These are phyloP conservation scores for Dipodomys spectabilis DNA, from an alignment of 2,113 vertebrate species.

Conservation along the genomic window DNA sequence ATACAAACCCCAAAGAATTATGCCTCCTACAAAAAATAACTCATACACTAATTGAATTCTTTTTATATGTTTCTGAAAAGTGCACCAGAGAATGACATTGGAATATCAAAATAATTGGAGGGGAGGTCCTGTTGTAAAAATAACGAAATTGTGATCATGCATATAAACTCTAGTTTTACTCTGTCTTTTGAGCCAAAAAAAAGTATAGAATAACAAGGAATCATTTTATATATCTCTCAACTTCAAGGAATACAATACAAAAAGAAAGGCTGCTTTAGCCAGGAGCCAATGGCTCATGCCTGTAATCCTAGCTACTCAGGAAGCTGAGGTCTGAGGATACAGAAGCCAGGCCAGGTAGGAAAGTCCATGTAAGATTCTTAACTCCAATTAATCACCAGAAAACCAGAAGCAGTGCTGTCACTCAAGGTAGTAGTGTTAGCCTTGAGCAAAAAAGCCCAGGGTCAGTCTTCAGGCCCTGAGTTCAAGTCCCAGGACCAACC, in stretches of 20 bases:
- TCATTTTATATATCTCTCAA: background rate
- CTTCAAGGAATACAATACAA: background rate
- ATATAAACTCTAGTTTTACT: background rate
- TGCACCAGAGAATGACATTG: background rate
- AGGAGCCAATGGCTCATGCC: too few relatives aligned
- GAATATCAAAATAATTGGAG: background rate
- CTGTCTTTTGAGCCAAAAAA: background rate
- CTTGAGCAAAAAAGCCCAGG: too few relatives aligned
- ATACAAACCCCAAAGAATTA: background rate
- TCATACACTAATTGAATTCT: background rate
- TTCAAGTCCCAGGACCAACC: too few relatives aligned
- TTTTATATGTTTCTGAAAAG: conserved; percentile 4
- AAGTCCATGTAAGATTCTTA: too few relatives aligned
- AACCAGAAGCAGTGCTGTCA: too few relatives aligned
- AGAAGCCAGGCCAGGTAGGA: too few relatives aligned
- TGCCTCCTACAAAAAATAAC: background rate
- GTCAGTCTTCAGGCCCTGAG: too few relatives aligned
- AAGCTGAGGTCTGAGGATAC: too few relatives aligned
- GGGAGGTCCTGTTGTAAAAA: background rate
- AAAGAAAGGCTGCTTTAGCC: background rate
- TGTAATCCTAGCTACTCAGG: too few relatives aligned
- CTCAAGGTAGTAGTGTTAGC: too few relatives aligned
- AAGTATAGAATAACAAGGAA: background rate
- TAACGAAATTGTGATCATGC: background rate
- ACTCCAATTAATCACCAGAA: too few relatives aligned